Conservation (phyloP, 2,113 vertebrate species). For the Phalacrocorax brasilianus region DNA sequence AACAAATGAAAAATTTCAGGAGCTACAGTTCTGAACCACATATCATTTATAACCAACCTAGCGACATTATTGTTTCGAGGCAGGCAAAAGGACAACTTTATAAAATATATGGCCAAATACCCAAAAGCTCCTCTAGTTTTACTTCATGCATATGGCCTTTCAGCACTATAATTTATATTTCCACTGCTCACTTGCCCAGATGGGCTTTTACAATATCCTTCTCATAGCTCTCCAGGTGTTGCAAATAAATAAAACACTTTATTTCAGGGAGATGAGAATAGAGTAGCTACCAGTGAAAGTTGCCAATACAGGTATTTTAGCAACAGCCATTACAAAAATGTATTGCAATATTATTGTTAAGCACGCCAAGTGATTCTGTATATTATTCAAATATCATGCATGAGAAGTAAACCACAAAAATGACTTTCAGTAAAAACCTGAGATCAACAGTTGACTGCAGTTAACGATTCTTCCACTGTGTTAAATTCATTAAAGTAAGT, state of each 20-base stretch:
- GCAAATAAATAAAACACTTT: constrained; percentile 60
- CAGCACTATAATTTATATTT: constrained; percentile 40
- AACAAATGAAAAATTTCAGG: neutral
- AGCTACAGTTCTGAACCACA: neutral
- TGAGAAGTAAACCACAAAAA: neutral
- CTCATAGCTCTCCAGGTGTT: constrained; percentile 48
- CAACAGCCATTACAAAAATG: neutral
- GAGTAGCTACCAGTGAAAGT: neutral
- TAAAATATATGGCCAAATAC: constrained; percentile 28
- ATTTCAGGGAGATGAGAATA: constrained; percentile 22
- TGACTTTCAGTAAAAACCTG: neutral
- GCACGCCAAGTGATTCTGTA: neutral
- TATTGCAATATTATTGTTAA: neutral
- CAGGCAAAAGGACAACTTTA: neutral
- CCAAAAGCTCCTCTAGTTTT: constrained; percentile 33
- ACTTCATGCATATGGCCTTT: constrained; percentile 28
- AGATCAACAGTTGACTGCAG: neutral
- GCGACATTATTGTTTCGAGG: constrained; percentile 35
- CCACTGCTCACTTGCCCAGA: constrained; percentile 41
- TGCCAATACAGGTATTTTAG: neutral
- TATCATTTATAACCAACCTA: constrained; percentile 12
- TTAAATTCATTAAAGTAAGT: neutral
- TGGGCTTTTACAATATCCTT: constrained; percentile 53
- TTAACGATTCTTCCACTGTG: neutral
- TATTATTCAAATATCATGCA: neutral